A percentile compares a stretch with the other conserved stretches of the same genome.
Evolutionary conservation across 1,140 invertebrate genomes (phyloP).

Genomic region (Euwallacea fornicatus): DNA sequence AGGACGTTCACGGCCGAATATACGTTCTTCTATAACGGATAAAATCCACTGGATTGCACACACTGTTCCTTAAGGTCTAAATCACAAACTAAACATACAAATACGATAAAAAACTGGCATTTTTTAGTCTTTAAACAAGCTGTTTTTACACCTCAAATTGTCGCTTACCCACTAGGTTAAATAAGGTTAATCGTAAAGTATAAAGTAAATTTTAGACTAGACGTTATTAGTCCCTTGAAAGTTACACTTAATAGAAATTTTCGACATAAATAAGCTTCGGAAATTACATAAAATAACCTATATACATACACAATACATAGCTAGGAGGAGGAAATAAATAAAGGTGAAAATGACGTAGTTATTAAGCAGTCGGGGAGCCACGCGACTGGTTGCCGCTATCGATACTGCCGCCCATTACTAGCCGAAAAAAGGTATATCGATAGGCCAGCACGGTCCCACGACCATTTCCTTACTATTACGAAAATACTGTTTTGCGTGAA

Average conservation of each 20-base stretch:
- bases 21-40: too few relatives aligned
- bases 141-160: too few relatives aligned
- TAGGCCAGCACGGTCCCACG: too few relatives aligned
- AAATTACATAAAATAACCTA: constrained; percentile 29
- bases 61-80: constrained; percentile 11
- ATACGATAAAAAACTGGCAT: constrained; percentile 20
- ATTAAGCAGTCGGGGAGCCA: too few relatives aligned
- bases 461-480: too few relatives aligned
- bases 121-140: constrained; percentile 10
- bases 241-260: constrained; percentile 15
- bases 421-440: too few relatives aligned
- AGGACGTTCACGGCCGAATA: constrained; percentile 23
- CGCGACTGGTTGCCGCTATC: too few relatives aligned
- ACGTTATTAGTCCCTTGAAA: constrained; percentile 39
- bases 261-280: constrained; percentile 28
- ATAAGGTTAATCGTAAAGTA: too few relatives aligned
- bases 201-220: constrained; percentile 42
- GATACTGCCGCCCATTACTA: neutral
- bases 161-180: too few relatives aligned
- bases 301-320: constrained; percentile 28
- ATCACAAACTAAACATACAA: constrained; percentile 30
- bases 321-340: constrained; percentile 15
- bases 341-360: neutral
- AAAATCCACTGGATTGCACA: constrained; percentile 3
- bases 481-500: constrained; percentile 27